Evolutionary conservation across 2,113 vertebrate species (phyloP).

Genomic region (Cephalophus harveyi): DNA sequence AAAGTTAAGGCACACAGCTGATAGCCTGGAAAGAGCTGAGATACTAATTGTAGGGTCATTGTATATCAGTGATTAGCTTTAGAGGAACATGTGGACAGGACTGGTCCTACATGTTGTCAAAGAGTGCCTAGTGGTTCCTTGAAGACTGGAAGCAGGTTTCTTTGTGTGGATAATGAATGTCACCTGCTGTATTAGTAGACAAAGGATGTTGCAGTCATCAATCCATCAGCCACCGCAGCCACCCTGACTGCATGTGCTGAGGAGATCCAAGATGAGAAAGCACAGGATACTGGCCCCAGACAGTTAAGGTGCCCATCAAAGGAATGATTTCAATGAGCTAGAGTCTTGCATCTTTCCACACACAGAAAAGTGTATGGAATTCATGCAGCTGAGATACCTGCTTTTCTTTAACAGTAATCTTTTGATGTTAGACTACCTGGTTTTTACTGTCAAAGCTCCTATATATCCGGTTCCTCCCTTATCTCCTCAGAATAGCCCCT

Average conservation of each 20-base stretch:
- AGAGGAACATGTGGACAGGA: not conserved
- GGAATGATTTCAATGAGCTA: not conserved
- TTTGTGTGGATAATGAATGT: not conserved
- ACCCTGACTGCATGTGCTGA: not conserved
- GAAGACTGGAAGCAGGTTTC: not conserved
- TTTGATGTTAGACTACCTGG: not conserved
- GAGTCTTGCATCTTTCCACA: not conserved
- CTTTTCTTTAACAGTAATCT: not conserved
- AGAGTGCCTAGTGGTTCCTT: accelerated
- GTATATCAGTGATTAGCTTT: too few relatives aligned
- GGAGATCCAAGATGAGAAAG: not conserved
- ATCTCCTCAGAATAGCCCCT: not conserved
- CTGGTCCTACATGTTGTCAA: not conserved
- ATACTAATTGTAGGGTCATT: not conserved
- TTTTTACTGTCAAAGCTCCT: not conserved
- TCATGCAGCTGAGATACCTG: not conserved
- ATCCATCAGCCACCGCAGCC: not conserved
- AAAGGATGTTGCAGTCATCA: not conserved
- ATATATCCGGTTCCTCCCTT: not conserved
- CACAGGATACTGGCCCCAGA: not conserved
- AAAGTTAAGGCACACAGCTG: not conserved
- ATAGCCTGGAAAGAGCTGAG: not conserved
- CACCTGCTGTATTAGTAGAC: not conserved
- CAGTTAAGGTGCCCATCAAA: not conserved
- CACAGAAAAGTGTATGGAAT: too few relatives aligned